These are phyloP conservation scores for Donacobius atricapilla DNA, from an alignment of 2,113 vertebrate species.

Conservation along the genomic window DNA sequence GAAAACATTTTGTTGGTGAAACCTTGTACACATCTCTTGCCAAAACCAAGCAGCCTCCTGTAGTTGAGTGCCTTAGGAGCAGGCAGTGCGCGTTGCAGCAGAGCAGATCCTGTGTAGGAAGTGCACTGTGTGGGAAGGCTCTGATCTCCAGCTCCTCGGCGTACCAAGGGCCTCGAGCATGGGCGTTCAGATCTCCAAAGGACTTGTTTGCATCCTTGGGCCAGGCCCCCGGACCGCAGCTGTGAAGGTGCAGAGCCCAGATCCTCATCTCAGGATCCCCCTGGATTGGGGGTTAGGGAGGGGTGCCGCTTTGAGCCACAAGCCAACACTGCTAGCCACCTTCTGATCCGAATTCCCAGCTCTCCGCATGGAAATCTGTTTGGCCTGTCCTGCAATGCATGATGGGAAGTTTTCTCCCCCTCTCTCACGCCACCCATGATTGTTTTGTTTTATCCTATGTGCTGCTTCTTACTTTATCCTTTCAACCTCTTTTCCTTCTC, in stretches of 20 bases:
- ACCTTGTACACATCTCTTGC: background rate
- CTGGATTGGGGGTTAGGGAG: background rate
- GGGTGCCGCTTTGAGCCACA: slow-evolving; percentile 43
- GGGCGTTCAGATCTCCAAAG: background rate
- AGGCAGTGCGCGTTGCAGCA: background rate
- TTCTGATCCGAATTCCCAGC: slow-evolving; percentile 49
- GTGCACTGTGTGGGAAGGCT: background rate
- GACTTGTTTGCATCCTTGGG: background rate
- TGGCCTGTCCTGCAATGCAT: slow-evolving; percentile 80
- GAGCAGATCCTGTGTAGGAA: slow-evolving; percentile 2
- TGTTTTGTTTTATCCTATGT: slow-evolving; percentile 74
- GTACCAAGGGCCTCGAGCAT: background rate
- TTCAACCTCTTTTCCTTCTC: slow-evolving; percentile 87
- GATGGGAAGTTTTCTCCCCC: slow-evolving; percentile 70
- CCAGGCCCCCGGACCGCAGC: background rate
- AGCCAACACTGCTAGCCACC: slow-evolving; percentile 55
- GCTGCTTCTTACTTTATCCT: slow-evolving; percentile 76
- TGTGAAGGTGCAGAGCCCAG: background rate
- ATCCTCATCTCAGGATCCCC: background rate
- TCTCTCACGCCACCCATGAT: slow-evolving; percentile 66
- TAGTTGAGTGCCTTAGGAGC: background rate
- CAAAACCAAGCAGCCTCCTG: background rate
- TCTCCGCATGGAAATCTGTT: slow-evolving; percentile 65
- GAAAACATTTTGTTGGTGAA: background rate
- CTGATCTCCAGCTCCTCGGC: background rate